phyloP scores from a whole-genome alignment of 2,888 invertebrate genomes.

The Melanotus villosus region DNA sequence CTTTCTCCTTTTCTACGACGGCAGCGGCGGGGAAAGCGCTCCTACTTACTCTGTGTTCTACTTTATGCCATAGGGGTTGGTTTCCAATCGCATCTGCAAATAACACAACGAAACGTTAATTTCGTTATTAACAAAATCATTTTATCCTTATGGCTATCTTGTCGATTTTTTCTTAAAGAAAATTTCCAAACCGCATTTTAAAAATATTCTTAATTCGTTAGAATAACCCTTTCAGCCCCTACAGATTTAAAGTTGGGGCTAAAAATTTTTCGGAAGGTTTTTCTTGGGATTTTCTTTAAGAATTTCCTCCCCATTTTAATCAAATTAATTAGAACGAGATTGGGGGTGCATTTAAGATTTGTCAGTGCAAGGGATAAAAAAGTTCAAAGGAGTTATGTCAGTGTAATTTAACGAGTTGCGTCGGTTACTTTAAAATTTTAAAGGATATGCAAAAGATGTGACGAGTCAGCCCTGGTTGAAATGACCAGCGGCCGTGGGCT shows the following conservation, averaged over 20 bases:
- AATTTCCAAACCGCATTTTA: background rate
- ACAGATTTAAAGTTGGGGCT: too few species aligned
- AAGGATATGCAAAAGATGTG: slow-evolving; percentile 63
- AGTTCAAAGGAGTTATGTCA: background rate
- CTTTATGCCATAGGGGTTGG: slow-evolving; percentile 33
- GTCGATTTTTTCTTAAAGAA: too few species aligned
- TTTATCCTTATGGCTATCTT: too few species aligned
- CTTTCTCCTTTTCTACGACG: slow-evolving; percentile 56
- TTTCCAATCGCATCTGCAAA: background rate
- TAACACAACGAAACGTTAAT: slow-evolving; percentile 16
- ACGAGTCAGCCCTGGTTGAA: slow-evolving; percentile 65
- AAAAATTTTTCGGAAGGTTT: background rate
- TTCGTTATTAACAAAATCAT: too few species aligned
- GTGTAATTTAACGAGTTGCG: too few species aligned
- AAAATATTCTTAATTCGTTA: too few species aligned
- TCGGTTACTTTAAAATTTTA: slow-evolving; percentile 42
- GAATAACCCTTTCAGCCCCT: background rate
- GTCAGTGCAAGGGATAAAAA: background rate
- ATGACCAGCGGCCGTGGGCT: slow-evolving; percentile 69
- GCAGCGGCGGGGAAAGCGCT: slow-evolving; percentile 45
- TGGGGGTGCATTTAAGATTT: background rate
- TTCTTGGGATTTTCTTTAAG: background rate
- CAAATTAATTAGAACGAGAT: background rate
- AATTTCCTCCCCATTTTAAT: background rate
- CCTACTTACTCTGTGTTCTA: slow-evolving; percentile 26